A percentile compares a stretch with the other conserved stretches of the same genome.
Evolutionary conservation across 2,113 vertebrate genomes (phyloP).

Genomic region (Cynoglossus semilaevis): DNA sequence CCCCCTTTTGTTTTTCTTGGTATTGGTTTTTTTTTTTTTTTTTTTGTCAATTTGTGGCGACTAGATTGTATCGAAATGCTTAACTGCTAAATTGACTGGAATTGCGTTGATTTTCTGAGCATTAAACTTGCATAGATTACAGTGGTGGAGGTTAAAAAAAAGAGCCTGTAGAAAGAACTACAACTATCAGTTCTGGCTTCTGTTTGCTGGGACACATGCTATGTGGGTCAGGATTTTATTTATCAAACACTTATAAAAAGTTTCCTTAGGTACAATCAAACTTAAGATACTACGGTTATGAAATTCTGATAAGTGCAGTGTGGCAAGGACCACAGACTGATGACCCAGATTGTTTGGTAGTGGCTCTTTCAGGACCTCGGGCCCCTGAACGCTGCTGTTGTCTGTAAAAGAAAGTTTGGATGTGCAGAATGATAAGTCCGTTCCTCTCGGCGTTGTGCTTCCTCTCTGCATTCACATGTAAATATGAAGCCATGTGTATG

Average conservation of each 20-base stretch:
- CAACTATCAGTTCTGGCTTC: background rate
- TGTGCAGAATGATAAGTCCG: slow-evolving; percentile 54
- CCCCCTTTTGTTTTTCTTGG: too few relatives aligned
- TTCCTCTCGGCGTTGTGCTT: slow-evolving; percentile 42
- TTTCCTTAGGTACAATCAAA: slow-evolving; percentile 34
- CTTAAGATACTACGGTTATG: slow-evolving; percentile 34
- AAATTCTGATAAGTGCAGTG: slow-evolving; percentile 48
- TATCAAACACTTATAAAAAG: slow-evolving; percentile 1
- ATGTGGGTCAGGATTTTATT: slow-evolving; percentile 34
- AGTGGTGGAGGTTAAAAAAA: background rate
- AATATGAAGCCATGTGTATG: slow-evolving; percentile 46
- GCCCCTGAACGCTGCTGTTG: slow-evolving; percentile 23
- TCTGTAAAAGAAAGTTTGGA: slow-evolving; percentile 65
- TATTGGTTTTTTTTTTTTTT: too few relatives aligned
- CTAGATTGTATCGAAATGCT: slow-evolving; percentile 22
- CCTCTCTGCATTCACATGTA: slow-evolving; percentile 57
- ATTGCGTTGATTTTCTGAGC: background rate
- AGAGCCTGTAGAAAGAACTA: background rate
- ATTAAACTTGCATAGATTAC: background rate
- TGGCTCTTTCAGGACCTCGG: slow-evolving; percentile 20
- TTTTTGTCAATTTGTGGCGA: too few relatives aligned
- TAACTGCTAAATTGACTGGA: background rate
- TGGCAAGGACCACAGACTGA: slow-evolving; percentile 32
- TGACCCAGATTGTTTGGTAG: slow-evolving; percentile 26
- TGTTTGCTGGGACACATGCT: slow-evolving; percentile 15